Evolutionary conservation across 2,113 vertebrate genomes (phyloP).

Genomic region (Elephas maximus): DNA sequence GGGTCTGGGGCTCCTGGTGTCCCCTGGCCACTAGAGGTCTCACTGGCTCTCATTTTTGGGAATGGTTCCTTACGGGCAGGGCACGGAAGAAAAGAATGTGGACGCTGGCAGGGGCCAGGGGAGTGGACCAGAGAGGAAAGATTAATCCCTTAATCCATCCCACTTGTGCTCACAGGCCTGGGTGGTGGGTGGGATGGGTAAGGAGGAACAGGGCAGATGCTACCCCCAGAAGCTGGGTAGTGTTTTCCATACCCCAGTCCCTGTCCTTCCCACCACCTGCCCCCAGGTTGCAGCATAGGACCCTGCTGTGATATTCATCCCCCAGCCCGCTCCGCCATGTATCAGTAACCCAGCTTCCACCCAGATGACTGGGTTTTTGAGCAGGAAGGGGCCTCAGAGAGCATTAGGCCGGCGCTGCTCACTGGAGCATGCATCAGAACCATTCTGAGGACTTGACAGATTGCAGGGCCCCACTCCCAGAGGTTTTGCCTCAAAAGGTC

Average conservation of each 20-base stretch:
- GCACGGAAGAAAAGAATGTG: neutral
- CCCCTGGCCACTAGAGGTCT: slow-evolving; percentile 84
- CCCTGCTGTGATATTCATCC: neutral
- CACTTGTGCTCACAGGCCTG: neutral
- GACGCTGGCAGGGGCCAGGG: neutral
- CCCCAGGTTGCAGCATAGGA: neutral
- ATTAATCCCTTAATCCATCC: neutral
- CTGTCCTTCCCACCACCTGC: neutral
- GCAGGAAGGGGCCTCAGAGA: neutral
- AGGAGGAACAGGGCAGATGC: neutral
- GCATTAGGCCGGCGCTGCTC: neutral
- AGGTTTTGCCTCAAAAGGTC: neutral
- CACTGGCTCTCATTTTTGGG: slow-evolving; percentile 71
- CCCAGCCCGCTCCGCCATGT: neutral
- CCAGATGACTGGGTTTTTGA: neutral
- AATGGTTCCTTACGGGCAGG: neutral
- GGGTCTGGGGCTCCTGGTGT: neutral
- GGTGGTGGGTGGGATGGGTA: neutral
- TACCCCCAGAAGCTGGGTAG: neutral
- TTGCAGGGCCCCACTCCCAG: neutral
- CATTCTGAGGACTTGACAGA: neutral
- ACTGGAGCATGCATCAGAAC: neutral
- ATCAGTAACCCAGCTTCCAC: neutral
- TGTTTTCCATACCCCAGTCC: neutral
- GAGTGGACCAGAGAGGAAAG: neutral